Conservation (phyloP, 2,113 vertebrate species). For the Monarcha castaneiventris region DNA sequence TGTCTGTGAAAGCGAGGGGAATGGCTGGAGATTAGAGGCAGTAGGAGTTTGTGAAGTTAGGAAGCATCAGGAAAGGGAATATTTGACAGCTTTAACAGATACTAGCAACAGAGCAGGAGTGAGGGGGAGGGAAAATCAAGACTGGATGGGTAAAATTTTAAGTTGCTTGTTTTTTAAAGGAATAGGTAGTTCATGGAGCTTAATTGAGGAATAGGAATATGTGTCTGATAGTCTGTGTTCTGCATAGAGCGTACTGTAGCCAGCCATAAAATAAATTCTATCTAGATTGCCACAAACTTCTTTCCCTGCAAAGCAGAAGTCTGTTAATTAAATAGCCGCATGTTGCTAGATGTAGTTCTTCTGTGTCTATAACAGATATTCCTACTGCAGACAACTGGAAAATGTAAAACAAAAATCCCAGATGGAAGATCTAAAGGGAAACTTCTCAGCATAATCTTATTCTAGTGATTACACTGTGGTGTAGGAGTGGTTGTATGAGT, state of each 20-base stretch:
- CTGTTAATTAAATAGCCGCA: background rate
- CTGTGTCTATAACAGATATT: conserved; percentile 3
- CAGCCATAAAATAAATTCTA: background rate
- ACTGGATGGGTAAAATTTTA: background rate
- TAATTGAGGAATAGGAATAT: background rate
- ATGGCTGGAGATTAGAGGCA: background rate
- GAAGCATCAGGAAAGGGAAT: background rate
- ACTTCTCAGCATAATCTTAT: background rate
- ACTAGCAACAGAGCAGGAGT: background rate
- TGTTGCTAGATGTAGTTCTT: conserved; percentile 13
- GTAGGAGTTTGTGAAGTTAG: background rate
- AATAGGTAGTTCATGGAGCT: background rate
- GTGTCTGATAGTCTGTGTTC: background rate
- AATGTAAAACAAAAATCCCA: conserved; percentile 21
- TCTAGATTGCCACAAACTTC: background rate
- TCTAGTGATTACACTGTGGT: background rate
- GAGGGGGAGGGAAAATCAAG: background rate
- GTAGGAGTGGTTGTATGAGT: background rate
- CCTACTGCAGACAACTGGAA: conserved; percentile 14
- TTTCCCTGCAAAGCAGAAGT: background rate
- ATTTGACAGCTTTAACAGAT: conserved; percentile 13
- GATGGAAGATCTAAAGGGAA: background rate
- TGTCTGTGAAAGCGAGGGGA: background rate
- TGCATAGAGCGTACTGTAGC: background rate
- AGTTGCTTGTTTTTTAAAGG: background rate